A percentile compares a stretch with the other conserved stretches of the same genome.
Conservation (phyloP, 2,113 vertebrate genomes). For the Phainopepla nitens region DNA sequence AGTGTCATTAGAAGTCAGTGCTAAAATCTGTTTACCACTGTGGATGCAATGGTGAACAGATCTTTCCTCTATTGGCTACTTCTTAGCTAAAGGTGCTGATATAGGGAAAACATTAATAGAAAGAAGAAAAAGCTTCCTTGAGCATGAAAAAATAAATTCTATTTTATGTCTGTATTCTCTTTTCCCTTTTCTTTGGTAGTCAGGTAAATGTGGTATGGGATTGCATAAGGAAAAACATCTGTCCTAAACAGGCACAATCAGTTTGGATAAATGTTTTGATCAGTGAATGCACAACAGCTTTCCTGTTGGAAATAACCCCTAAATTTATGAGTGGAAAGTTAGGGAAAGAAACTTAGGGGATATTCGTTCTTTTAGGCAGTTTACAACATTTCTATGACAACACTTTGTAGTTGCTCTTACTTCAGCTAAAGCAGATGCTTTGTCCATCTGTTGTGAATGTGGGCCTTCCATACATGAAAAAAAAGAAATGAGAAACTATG, state of each 20-base stretch:
- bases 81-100: not conserved
- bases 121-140: not conserved
- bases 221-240: not conserved
- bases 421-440: not conserved
- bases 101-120: not conserved
- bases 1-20: not conserved
- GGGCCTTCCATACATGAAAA: not conserved
- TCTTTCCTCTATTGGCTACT: not conserved
- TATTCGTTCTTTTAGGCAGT: not conserved
- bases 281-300: not conserved
- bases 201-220: not conserved
- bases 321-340: not conserved
- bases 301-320: not conserved
- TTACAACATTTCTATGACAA: not conserved
- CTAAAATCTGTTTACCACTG: not conserved
- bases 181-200: not conserved
- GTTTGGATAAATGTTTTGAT: not conserved
- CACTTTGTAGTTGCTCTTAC: not conserved
- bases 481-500: not conserved
- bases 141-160: not conserved
- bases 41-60: not conserved
- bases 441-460: slow-evolving; percentile 3
- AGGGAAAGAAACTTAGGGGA: not conserved
- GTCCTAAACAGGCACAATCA: not conserved
- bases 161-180: not conserved